Evolutionary conservation across 2,888 invertebrate species (phyloP).

Genomic region (Drosophila setosimentum): DNA sequence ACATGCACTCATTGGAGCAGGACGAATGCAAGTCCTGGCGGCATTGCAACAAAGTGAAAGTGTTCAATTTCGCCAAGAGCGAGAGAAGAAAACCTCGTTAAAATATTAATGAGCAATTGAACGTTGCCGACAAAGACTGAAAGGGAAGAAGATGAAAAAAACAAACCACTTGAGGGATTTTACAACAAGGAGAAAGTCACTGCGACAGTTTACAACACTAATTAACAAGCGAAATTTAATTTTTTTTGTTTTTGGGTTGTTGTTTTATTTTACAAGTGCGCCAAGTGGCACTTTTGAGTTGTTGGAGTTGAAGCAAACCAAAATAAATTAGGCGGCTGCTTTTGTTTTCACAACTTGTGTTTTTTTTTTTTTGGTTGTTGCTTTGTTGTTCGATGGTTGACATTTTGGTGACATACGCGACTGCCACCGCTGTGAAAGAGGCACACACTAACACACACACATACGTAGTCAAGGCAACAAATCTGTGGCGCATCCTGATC

Average conservation of each 20-base stretch:
- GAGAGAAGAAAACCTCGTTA: conserved; percentile 46
- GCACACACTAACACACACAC: conserved; percentile 16
- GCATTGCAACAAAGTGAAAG: conserved; percentile 70
- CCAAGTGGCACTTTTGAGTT: conserved; percentile 59
- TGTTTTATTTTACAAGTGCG: conserved; percentile 75
- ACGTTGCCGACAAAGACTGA: conserved; percentile 64
- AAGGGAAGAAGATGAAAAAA: not conserved
- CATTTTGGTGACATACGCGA: conserved; percentile 71
- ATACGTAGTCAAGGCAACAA: not conserved
- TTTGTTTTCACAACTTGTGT: conserved; percentile 80
- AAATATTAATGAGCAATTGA: conserved; percentile 67
- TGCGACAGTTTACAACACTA: conserved; percentile 74
- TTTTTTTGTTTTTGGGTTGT: not conserved
- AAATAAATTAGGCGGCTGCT: conserved; percentile 64
- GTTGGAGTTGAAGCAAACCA: not conserved
- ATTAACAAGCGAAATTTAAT: conserved; percentile 70
- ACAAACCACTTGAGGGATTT: conserved; percentile 58
- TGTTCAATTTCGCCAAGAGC: conserved; percentile 57
- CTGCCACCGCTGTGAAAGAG: conserved; percentile 61
- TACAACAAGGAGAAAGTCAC: conserved; percentile 65
- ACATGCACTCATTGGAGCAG: conserved; percentile 31
- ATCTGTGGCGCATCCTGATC: conserved; percentile 29
- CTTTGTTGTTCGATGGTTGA: conserved; percentile 30
- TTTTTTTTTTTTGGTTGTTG: conserved; percentile 20
- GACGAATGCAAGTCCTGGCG: conserved; percentile 50